These are phyloP conservation scores for Tribolium castaneum DNA, from an alignment of 1,140 invertebrate species.

Conservation along the genomic window DNA sequence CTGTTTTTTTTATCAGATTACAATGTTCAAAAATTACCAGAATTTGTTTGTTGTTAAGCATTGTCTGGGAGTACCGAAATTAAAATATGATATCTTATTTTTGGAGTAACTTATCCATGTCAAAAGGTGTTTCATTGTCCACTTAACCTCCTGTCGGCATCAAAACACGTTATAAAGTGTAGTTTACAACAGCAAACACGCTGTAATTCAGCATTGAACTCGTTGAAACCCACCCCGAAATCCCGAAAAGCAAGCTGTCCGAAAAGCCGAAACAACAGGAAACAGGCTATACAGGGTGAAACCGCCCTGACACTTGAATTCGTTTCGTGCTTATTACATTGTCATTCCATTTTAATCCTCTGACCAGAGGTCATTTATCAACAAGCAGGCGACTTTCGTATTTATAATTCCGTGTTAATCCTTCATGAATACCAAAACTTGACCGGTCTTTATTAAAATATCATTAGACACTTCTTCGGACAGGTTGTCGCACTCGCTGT, in stretches of 20 bases:
- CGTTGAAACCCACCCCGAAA: constrained; percentile 31
- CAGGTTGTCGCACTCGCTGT: not conserved
- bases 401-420: constrained; percentile 43
- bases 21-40: too few relatives aligned
- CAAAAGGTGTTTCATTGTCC: not conserved
- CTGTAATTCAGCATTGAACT: constrained; percentile 30
- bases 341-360: constrained; percentile 47
- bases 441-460: constrained; percentile 51
- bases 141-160: not conserved
- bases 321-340: constrained; percentile 48
- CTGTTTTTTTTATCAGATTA: too few relatives aligned
- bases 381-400: constrained; percentile 45
- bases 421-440: constrained; percentile 47
- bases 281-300: constrained; percentile 35
- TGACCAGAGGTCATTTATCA: constrained; percentile 50
- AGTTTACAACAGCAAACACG: constrained; percentile 23
- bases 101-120: not conserved
- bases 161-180: constrained; percentile 41
- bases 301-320: constrained; percentile 39
- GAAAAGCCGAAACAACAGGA: constrained; percentile 41
- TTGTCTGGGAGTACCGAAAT: too few relatives aligned
- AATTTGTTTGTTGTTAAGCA: too few relatives aligned
- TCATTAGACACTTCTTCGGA: constrained; percentile 40
- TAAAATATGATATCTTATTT: too few relatives aligned
- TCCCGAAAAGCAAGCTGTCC: constrained; percentile 40